Evolutionary conservation across 53 echinoderm and acorn worm species (phyloP).

Genomic region (Apostichopus leukothele): DNA sequence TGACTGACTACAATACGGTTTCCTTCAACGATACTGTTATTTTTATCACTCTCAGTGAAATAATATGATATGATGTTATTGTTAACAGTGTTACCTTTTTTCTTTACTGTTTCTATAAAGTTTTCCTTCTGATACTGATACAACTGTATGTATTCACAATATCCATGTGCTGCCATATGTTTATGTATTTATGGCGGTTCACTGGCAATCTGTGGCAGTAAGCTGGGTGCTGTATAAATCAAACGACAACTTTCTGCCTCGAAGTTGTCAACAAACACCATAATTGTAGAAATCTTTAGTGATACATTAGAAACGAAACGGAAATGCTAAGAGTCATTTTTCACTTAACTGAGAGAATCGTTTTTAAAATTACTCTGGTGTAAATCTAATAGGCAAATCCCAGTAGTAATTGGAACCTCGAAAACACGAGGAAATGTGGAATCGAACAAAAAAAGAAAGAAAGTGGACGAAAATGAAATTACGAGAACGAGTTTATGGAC

Average conservation of each 20-base stretch:
- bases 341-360: slow-evolving; percentile 9
- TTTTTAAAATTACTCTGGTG: slow-evolving; percentile 29
- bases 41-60: too few relatives aligned
- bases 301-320: slow-evolving; percentile 1
- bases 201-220: background rate
- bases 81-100: too few relatives aligned
- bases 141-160: too few relatives aligned
- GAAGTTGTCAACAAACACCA: background rate
- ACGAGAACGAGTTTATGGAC: slow-evolving; percentile 39
- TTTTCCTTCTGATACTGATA: too few relatives aligned
- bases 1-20: too few relatives aligned
- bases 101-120: too few relatives aligned
- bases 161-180: too few relatives aligned
- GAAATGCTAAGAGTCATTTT: slow-evolving; percentile 16
- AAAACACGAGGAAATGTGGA: background rate
- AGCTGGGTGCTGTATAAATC: background rate
- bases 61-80: too few relatives aligned
- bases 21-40: too few relatives aligned
- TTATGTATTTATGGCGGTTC: too few relatives aligned
- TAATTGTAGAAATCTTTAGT: background rate
- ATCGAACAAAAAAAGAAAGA: slow-evolving; percentile 29
- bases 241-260: background rate
- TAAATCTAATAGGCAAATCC: slow-evolving; percentile 41
- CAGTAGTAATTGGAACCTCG: slow-evolving; percentile 13
- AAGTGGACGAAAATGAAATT: slow-evolving; percentile 37